Percentiles rank a stretch among this genome's conserved stretches.
Evolutionary conservation across 92 coral and sea anemone species (phyloP).

Genomic region (Parazoanthus atlanticus): DNA sequence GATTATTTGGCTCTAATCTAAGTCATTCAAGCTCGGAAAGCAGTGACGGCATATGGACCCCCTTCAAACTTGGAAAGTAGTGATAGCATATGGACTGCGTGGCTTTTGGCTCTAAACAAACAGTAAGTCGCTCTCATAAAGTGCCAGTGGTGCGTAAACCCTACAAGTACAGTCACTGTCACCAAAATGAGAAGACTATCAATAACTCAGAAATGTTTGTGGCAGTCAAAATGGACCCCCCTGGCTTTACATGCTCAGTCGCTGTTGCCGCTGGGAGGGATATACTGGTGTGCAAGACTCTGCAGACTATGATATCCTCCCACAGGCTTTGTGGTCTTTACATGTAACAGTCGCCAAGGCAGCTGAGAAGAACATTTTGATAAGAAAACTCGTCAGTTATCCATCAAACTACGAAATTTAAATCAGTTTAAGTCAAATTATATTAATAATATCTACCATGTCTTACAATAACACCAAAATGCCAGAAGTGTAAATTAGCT

Average conservation of each 20-base stretch:
- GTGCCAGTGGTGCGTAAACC: not conserved
- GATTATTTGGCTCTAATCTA: not conserved
- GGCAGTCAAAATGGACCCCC: not conserved
- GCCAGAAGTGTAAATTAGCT: too few relatives aligned
- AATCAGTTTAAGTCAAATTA: too few relatives aligned
- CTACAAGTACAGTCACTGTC: not conserved
- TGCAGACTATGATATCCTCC: slow-evolving; percentile 23
- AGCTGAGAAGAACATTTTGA: slow-evolving; percentile 37
- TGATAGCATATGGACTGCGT: not conserved
- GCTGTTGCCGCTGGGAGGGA: not conserved
- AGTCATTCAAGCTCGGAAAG: not conserved
- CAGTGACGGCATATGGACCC: not conserved
- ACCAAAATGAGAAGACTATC: not conserved
- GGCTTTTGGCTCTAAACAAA: not conserved
- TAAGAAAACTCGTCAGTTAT: not conserved
- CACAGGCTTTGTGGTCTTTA: slow-evolving; percentile 15
- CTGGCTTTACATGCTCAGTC: not conserved
- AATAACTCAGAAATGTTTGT: not conserved
- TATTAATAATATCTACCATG: too few relatives aligned
- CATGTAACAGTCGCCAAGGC: slow-evolving; percentile 1
- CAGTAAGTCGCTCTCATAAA: not conserved
- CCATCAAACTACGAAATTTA: not conserved
- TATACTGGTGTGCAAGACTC: slow-evolving; percentile 7
- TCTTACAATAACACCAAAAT: too few relatives aligned
- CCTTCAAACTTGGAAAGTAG: not conserved